These are phyloP conservation scores for Phrynosoma platyrhinos DNA, from an alignment of 2,113 vertebrate species.

Conservation along the genomic window DNA sequence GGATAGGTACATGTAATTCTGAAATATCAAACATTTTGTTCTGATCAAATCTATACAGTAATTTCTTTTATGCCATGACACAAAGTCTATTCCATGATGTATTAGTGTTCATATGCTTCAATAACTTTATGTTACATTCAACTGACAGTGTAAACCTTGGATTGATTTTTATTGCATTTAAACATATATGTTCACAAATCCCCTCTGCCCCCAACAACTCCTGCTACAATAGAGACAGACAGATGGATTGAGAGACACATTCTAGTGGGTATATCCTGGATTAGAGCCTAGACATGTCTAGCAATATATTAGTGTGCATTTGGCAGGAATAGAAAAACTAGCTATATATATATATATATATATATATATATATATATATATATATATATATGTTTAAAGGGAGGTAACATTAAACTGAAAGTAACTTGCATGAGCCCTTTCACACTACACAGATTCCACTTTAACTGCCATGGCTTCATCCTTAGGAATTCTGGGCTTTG, in stretches of 20 bases:
- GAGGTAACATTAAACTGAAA: not conserved
- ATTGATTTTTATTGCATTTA: slow-evolving; percentile 30
- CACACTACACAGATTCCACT: too few relatives aligned
- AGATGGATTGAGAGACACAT: not conserved
- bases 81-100: slow-evolving; percentile 61
- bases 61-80: slow-evolving; percentile 46
- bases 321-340: not conserved
- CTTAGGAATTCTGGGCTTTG: too few relatives aligned
- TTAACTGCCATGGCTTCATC: too few relatives aligned
- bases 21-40: slow-evolving; percentile 2
- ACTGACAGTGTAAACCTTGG: slow-evolving; percentile 60
- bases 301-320: not conserved
- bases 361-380: not conserved
- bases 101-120: slow-evolving; percentile 51
- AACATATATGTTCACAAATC: slow-evolving; percentile 10
- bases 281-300: not conserved
- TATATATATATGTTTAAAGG: not conserved
- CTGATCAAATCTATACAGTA: not conserved
- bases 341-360: not conserved
- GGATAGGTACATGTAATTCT: slow-evolving; percentile 19
- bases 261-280: not conserved
- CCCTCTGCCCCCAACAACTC: not conserved
- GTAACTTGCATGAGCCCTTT: too few relatives aligned
- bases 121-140: slow-evolving; percentile 63
- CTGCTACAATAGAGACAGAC: not conserved